Percentiles rank a stretch among this genome's conserved stretches.
These are phyloP conservation scores for Sceliomorpha sp. DNA, from an alignment of 2,888 invertebrate species.

Conservation along the genomic window DNA sequence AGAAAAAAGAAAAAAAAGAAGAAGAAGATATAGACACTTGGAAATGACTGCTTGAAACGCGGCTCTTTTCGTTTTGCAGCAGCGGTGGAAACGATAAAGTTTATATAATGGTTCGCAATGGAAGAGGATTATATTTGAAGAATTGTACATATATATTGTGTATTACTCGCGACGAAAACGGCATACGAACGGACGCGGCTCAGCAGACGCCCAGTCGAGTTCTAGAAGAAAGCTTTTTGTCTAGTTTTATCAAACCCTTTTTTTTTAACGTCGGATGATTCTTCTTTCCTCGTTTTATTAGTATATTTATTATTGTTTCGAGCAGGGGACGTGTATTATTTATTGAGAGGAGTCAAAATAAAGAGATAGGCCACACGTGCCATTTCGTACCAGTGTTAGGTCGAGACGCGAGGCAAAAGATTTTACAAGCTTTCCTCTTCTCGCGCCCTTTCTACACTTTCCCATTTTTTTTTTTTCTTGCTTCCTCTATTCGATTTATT, in stretches of 20 bases:
- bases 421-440: constrained; percentile 5
- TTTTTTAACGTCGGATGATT: constrained; percentile 12
- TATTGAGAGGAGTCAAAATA: not conserved
- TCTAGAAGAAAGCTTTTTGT: constrained; percentile 38
- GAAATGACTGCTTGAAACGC: too few relatives aligned
- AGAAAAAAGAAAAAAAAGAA: too few relatives aligned
- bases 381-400: constrained; percentile 62
- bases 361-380: constrained; percentile 59
- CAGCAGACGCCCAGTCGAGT: constrained; percentile 37
- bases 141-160: constrained; percentile 44
- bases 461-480: too few relatives aligned
- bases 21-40: too few relatives aligned
- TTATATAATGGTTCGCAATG: too few relatives aligned
- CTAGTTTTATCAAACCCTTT: constrained; percentile 14
- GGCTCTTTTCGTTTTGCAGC: too few relatives aligned
- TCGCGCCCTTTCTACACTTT: too few relatives aligned
- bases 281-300: constrained; percentile 9
- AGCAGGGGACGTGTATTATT: constrained; percentile 5
- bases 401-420: constrained; percentile 2
- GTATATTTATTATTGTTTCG: constrained; percentile 7
- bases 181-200: constrained; percentile 30
- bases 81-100: not conserved
- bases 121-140: constrained; percentile 36
- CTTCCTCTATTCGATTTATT: constrained; percentile 13
- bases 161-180: constrained; percentile 32